A percentile compares a stretch with the other conserved stretches of the same genome.
These are phyloP conservation scores for Virgularia gustaviana DNA, from an alignment of 92 coral and sea anemone species.

Conservation along the genomic window DNA sequence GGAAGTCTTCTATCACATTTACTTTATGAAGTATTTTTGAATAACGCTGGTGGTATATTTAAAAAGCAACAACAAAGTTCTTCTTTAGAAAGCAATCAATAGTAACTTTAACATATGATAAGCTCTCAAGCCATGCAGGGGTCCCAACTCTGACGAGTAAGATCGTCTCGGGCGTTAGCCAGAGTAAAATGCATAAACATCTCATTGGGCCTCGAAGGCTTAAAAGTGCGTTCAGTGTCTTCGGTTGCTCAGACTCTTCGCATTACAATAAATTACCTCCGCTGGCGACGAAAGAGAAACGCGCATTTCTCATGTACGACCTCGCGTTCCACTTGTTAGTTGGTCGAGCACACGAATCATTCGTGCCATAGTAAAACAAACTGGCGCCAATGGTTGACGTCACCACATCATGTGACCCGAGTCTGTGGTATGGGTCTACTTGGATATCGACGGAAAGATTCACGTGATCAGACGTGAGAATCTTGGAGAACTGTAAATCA, in stretches of 20 bases:
- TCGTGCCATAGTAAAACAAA: constrained; percentile 18
- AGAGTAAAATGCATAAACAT: too few relatives aligned
- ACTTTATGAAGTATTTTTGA: too few relatives aligned
- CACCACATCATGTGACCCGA: constrained; percentile 22
- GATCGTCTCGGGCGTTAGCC: too few relatives aligned
- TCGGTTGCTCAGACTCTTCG: too few relatives aligned
- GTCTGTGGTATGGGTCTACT: constrained; percentile 24
- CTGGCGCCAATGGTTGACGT: neutral
- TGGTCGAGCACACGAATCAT: constrained; percentile 15
- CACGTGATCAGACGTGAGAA: neutral
- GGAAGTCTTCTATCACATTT: too few relatives aligned
- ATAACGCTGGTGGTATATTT: too few relatives aligned
- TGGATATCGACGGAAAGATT: neutral
- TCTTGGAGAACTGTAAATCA: constrained; percentile 16
- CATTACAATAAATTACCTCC: too few relatives aligned
- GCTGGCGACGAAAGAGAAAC: neutral
- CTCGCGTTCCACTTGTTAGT: constrained; percentile 21
- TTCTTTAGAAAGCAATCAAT: neutral
- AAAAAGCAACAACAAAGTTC: too few relatives aligned
- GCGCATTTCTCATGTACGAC: neutral
- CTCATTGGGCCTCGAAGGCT: too few relatives aligned
- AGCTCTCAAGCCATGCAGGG: neutral
- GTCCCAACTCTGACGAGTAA: too few relatives aligned
- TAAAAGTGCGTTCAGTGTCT: too few relatives aligned
- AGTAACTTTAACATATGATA: too few relatives aligned